These are phyloP conservation scores for Euura saliciscinereae DNA, from an alignment of 1,140 invertebrate species.

Conservation along the genomic window DNA sequence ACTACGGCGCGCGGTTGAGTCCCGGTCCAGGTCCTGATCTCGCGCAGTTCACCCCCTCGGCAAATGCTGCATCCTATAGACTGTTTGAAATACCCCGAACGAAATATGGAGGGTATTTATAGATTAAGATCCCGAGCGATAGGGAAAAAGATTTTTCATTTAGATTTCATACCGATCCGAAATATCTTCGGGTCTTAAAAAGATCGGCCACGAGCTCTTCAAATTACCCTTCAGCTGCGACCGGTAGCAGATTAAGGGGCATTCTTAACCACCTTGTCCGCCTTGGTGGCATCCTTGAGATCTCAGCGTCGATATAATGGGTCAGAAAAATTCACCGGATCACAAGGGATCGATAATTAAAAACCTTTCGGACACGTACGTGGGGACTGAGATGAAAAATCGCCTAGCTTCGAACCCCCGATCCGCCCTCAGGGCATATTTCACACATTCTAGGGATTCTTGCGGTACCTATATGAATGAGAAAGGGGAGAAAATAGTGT, in stretches of 20 bases:
- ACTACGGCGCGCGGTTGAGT: background rate
- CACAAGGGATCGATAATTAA: no score
- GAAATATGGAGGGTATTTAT: slow-evolving; percentile 7
- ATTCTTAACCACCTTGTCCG: background rate
- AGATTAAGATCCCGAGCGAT: slow-evolving; percentile 6
- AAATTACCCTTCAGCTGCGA: background rate
- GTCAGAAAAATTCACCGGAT: no score
- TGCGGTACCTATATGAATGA: background rate
- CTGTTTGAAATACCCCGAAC: background rate
- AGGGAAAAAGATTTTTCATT: slow-evolving; percentile 5
- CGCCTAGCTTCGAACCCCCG: no score
- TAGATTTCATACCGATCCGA: slow-evolving; percentile 5
- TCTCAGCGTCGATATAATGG: no score
- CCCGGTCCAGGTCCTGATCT: background rate
- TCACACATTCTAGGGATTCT: no score
- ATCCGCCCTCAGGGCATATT: no score
- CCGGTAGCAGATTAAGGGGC: slow-evolving; percentile 3
- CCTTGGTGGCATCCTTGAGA: background rate
- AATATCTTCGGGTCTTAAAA: background rate
- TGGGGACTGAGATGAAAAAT: no score
- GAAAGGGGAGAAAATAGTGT: background rate
- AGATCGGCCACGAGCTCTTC: background rate
- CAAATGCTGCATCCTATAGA: no score
- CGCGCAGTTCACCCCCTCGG: background rate
- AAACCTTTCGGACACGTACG: no score